Percentiles rank a stretch among this genome's conserved stretches.
phyloP scores from a whole-genome alignment of 1,140 invertebrate genomes.

The Phocides pigmalion region DNA sequence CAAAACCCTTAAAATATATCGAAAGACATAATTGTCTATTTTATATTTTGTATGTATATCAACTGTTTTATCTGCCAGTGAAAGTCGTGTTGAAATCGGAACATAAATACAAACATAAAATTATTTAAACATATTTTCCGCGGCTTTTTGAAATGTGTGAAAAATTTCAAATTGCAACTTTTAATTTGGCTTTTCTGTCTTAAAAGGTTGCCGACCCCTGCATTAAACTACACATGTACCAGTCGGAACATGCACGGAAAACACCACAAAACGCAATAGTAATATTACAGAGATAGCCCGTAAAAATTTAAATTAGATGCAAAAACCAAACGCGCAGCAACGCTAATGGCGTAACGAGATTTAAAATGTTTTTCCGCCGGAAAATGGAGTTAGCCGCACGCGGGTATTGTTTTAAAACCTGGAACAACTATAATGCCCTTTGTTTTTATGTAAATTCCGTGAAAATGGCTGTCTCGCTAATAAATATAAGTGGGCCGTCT shows the following conservation, averaged over 20 bases:
- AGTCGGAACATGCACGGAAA: neutral
- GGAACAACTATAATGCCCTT: constrained; percentile 44
- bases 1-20: too few species aligned
- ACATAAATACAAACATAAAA: too few species aligned
- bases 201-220: too few species aligned
- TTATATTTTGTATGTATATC: too few species aligned
- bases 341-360: constrained; percentile 52
- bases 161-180: too few species aligned
- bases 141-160: too few species aligned
- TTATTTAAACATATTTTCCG: too few species aligned
- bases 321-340: constrained; percentile 46
- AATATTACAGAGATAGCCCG: constrained; percentile 47
- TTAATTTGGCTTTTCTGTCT: too few species aligned
- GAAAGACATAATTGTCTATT: too few species aligned
- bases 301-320: constrained; percentile 57
- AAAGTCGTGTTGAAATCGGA: too few species aligned
- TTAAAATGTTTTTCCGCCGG: constrained; percentile 51
- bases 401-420: constrained; percentile 51
- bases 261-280: constrained; percentile 36
- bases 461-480: constrained; percentile 43
- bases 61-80: too few species aligned
- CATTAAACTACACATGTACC: neutral
- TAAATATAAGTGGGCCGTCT: constrained; percentile 44
- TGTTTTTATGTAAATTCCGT: constrained; percentile 54
- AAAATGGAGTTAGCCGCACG: constrained; percentile 49